Evolutionary conservation across 1,140 invertebrate genomes (phyloP).

Genomic region (Rhopalosiphum padi): DNA sequence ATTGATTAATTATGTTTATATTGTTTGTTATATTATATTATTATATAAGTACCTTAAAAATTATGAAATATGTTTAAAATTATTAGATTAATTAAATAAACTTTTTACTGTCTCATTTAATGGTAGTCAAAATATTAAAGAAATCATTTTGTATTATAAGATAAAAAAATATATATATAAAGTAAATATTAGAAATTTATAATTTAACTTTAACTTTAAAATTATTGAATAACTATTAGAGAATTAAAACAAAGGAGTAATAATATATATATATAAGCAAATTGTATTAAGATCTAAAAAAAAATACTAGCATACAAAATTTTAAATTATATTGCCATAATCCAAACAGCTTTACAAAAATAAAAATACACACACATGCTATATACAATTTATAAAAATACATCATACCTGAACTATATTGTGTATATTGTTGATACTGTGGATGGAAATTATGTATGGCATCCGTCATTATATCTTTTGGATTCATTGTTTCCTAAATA

Average conservation of each 20-base stretch:
- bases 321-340: conserved; percentile 20
- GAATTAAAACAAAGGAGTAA: too few species aligned
- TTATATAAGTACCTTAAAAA: too few species aligned
- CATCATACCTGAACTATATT: conserved; percentile 89
- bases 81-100: background rate
- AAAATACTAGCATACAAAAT: conserved; percentile 7
- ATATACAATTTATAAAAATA: conserved; percentile 59
- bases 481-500: conserved; percentile 98
- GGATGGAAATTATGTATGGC: conserved; percentile 99
- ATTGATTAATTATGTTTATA: background rate
- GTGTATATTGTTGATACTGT: conserved; percentile 99
- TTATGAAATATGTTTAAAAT: background rate
- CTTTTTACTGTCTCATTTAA: background rate
- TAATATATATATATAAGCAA: background rate
- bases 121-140: background rate
- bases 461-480: conserved; percentile 99
- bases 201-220: too few species aligned
- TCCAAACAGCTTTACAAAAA: background rate
- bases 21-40: too few species aligned
- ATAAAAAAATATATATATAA: background rate
- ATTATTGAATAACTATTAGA: too few species aligned
- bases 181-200: background rate
- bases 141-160: background rate
- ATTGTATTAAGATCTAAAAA: conserved; percentile 14
- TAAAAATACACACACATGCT: conserved; percentile 59